phyloP scores from a whole-genome alignment of 2,888 invertebrate species.

The Scaptomyza caliginosa region DNA sequence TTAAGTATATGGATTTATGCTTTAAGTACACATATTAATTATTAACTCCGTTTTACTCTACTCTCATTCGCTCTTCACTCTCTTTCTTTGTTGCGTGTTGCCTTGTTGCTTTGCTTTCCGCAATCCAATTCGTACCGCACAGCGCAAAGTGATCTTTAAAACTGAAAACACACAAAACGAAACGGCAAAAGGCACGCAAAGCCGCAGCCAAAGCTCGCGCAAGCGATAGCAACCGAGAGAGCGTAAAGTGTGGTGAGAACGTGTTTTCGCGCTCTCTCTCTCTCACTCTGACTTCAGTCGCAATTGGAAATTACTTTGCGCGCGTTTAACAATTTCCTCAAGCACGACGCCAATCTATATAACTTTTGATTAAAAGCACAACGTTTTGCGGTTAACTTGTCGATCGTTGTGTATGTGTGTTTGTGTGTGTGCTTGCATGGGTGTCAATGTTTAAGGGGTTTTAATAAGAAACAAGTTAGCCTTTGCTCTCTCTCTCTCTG shows the following conservation, averaged over 20 bases:
- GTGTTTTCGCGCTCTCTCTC: not conserved
- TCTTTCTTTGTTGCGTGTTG: not conserved
- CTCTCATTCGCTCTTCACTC: not conserved
- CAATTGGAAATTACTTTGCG: constrained; percentile 71
- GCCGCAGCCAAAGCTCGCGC: constrained; percentile 57
- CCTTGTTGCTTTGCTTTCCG: too few species aligned
- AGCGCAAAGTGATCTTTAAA: constrained; percentile 67
- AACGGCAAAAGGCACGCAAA: constrained; percentile 40
- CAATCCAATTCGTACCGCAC: constrained; percentile 35
- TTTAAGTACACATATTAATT: constrained; percentile 65
- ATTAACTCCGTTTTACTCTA: constrained; percentile 21
- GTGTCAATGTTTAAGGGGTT: not conserved
- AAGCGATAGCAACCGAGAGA: not conserved
- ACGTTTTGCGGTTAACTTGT: constrained; percentile 53
- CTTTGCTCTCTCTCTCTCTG: not conserved
- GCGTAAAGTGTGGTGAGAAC: not conserved
- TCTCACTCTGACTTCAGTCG: constrained; percentile 1
- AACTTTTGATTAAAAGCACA: constrained; percentile 74
- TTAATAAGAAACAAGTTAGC: not conserved
- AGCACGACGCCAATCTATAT: constrained; percentile 74
- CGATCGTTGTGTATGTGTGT: constrained; percentile 6
- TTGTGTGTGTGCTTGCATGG: constrained; percentile 2
- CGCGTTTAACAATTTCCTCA: constrained; percentile 63
- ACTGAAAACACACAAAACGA: constrained; percentile 52
- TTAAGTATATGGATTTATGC: constrained; percentile 45